These are phyloP conservation scores for Chloebia gouldiae DNA, from an alignment of 2,113 vertebrate species.

Conservation along the genomic window DNA sequence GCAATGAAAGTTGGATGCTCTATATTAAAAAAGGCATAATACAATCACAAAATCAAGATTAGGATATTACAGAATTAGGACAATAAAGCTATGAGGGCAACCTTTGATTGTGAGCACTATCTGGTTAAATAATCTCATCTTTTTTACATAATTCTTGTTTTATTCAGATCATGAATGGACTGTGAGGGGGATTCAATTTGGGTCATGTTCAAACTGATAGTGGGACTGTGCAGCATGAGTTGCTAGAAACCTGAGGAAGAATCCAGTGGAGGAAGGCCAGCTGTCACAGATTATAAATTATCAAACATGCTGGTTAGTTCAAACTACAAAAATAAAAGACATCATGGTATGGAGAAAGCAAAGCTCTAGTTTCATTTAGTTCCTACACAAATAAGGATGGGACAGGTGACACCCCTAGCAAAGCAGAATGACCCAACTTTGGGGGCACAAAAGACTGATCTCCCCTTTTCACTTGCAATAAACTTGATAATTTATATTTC, in stretches of 20 bases:
- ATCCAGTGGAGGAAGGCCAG: not conserved
- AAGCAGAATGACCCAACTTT: not conserved
- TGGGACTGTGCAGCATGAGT: not conserved
- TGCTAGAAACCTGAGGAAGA: not conserved
- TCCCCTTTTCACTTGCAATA: not conserved
- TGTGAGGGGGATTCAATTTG: not conserved
- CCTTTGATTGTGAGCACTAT: not conserved
- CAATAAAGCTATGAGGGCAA: not conserved
- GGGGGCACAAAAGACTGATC: not conserved
- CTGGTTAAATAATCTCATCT: not conserved
- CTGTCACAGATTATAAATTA: not conserved
- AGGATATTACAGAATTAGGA: not conserved
- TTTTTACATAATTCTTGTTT: not conserved
- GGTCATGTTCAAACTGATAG: not conserved
- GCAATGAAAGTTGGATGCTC: not conserved
- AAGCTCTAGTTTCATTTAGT: not conserved
- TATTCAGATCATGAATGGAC: not conserved
- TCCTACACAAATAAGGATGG: not conserved
- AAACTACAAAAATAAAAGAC: not conserved
- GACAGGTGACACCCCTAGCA: not conserved
- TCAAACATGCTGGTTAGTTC: not conserved
- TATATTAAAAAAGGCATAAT: not conserved
- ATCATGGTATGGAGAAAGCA: not conserved
- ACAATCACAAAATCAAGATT: not conserved
- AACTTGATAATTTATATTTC: not conserved